A percentile compares a stretch with the other conserved stretches of the same genome.
phyloP scores from a whole-genome alignment of 1,140 invertebrate species.

The Chlorops oryzae region DNA sequence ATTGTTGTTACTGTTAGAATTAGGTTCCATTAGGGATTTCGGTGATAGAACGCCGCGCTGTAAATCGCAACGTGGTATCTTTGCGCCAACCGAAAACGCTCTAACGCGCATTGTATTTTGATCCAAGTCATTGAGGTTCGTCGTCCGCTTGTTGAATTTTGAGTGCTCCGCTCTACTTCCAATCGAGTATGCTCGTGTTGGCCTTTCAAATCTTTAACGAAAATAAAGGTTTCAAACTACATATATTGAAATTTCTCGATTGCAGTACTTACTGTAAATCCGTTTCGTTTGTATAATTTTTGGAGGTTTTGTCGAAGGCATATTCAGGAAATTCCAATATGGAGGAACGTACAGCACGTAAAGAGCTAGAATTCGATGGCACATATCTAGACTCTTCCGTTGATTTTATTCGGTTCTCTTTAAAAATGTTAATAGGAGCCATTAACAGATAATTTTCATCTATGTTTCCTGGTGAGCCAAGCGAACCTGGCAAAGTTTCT shows the following conservation, averaged over 20 bases:
- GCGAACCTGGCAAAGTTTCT: too few relatives aligned
- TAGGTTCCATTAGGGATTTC: conserved; percentile 23
- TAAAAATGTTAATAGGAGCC: too few relatives aligned
- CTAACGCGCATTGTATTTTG: conserved; percentile 51
- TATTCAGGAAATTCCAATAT: too few relatives aligned
- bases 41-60: conserved; percentile 25
- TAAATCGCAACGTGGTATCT: conserved; percentile 46
- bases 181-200: conserved; percentile 76
- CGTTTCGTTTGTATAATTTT: conserved; percentile 57
- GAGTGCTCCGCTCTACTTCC: conserved; percentile 66
- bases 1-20: conserved; percentile 33
- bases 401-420: too few relatives aligned
- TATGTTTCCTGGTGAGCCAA: too few relatives aligned
- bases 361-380: too few relatives aligned
- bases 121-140: conserved; percentile 30
- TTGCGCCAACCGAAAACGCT: conserved; percentile 65
- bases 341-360: too few relatives aligned
- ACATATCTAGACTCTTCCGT: too few relatives aligned
- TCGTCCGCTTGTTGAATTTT: conserved; percentile 32
- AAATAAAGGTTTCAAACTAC: conserved; percentile 5
- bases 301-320: conserved; percentile 61
- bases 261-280: conserved; percentile 54
- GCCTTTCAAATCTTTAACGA: conserved; percentile 51
- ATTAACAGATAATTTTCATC: too few relatives aligned
- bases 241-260: conserved; percentile 6